phyloP scores from a whole-genome alignment of 2,113 vertebrate genomes.

The Cromileptes altivelis region DNA sequence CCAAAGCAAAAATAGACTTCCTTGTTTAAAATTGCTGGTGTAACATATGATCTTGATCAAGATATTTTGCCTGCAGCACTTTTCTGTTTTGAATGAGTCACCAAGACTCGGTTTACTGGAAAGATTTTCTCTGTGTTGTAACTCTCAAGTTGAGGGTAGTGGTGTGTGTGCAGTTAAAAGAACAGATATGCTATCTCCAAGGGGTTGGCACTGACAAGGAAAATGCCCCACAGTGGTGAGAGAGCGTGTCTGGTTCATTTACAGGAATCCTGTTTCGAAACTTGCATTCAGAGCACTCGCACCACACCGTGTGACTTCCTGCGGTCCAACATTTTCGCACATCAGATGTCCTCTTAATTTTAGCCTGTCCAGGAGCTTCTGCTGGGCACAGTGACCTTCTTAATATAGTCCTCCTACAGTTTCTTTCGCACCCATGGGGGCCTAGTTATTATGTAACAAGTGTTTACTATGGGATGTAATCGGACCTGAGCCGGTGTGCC shows the following conservation, averaged over 20 bases:
- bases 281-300: not conserved
- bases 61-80: not conserved
- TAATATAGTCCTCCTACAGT: constrained; percentile 60
- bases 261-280: constrained; percentile 46
- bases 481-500: constrained; percentile 23
- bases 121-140: not conserved
- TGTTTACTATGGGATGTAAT: constrained; percentile 72
- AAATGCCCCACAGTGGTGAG: constrained; percentile 8
- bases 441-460: constrained; percentile 53
- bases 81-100: constrained; percentile 27
- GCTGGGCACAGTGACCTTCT: constrained; percentile 29
- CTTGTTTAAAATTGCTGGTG: not conserved
- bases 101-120: not conserved
- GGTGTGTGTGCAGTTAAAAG: constrained; percentile 7
- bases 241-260: not conserved
- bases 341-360: constrained; percentile 53
- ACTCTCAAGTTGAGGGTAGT: not conserved
- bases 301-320: constrained; percentile 1
- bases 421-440: constrained; percentile 26
- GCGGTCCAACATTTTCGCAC: constrained; percentile 48
- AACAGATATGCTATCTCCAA: not conserved
- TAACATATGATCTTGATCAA: not conserved
- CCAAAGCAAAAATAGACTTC: not conserved
- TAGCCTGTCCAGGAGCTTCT: constrained; percentile 33
- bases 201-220: constrained; percentile 2